These are phyloP conservation scores for Vesta saturnalis DNA, from an alignment of 2,888 invertebrate species.

Conservation along the genomic window DNA sequence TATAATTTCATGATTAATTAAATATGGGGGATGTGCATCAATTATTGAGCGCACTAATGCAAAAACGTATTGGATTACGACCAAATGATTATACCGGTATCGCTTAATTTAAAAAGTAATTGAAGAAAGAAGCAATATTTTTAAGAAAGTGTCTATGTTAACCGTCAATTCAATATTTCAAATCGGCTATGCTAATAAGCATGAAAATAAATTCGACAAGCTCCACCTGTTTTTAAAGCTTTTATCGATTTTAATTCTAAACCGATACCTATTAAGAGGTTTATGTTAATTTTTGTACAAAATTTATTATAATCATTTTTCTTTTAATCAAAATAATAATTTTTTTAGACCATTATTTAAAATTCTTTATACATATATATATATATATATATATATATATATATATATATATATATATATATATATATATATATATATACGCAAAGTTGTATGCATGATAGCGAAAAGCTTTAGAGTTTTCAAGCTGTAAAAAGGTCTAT, in stretches of 20 bases:
- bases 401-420: no score
- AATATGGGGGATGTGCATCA: no score
- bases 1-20: no score
- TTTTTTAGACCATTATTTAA: no score
- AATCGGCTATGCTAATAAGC: conserved; percentile 33
- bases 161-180: conserved; percentile 34
- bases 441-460: not conserved
- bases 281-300: not conserved
- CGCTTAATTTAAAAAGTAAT: no score
- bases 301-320: not conserved
- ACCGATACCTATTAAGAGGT: conserved; percentile 21
- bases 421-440: conserved; percentile 5
- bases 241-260: conserved; percentile 31
- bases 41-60: no score
- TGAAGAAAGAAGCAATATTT: conserved; percentile 19
- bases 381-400: no score
- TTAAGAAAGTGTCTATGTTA: conserved; percentile 31
- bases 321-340: not conserved
- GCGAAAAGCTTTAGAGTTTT: conserved; percentile 10
- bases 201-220: conserved; percentile 39
- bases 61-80: no score
- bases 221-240: conserved; percentile 34
- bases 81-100: no score
- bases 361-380: no score
- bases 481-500: conserved; percentile 10